phyloP scores from a whole-genome alignment of 2,888 invertebrate genomes.

The Drosophila setosimentum region DNA sequence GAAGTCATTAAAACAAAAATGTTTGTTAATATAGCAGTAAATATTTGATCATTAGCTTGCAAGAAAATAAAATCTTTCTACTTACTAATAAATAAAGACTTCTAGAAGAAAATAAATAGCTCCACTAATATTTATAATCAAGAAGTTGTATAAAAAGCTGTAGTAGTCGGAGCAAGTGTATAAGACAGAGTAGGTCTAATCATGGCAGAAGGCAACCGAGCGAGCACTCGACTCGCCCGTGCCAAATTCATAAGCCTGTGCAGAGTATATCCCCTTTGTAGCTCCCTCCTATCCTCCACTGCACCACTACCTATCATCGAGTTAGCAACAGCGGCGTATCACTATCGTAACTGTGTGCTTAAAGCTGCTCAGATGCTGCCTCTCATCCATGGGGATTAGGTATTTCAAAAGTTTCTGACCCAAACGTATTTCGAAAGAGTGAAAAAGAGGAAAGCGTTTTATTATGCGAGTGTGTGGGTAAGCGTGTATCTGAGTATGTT shows the following conservation, averaged over 20 bases:
- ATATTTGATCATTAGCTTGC: neutral
- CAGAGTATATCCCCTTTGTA: constrained; percentile 9
- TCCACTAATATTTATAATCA: neutral
- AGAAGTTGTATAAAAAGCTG: neutral
- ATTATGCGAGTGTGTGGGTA: neutral
- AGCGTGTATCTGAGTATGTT: constrained; percentile 10
- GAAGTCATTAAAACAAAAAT: neutral
- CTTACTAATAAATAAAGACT: neutral
- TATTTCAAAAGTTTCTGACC: constrained; percentile 80
- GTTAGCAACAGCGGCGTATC: constrained; percentile 28
- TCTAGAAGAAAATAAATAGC: neutral
- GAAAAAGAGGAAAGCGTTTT: constrained; percentile 7
- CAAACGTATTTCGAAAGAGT: constrained; percentile 71
- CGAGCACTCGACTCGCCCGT: constrained; percentile 26
- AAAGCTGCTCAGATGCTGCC: constrained; percentile 55
- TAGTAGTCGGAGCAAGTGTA: constrained; percentile 23
- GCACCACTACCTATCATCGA: constrained; percentile 1
- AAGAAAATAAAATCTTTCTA: neutral
- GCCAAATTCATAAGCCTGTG: constrained; percentile 53
- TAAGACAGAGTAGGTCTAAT: constrained; percentile 40
- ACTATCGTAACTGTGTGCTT: constrained; percentile 49
- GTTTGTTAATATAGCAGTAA: neutral
- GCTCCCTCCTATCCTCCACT: neutral
- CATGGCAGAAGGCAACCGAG: constrained; percentile 33
- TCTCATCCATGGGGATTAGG: constrained; percentile 68